These are phyloP conservation scores for Liasis olivaceus DNA, from an alignment of 2,797 vertebrate species.

Conservation along the genomic window DNA sequence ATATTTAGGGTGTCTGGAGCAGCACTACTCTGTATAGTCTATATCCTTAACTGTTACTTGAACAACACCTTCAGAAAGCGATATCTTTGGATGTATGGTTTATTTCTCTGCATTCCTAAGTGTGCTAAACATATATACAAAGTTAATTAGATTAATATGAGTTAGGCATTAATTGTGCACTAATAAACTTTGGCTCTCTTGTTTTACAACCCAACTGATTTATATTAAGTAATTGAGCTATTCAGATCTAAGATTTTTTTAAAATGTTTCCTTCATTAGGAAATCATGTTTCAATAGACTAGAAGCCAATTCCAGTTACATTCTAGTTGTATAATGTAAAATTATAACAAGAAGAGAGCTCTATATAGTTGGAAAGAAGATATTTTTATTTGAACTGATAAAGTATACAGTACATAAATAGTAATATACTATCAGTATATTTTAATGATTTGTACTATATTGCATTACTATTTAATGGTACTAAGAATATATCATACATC, in stretches of 20 bases:
- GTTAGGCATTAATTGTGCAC: too few species aligned
- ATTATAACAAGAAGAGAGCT: background rate
- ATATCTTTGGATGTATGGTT: too few species aligned
- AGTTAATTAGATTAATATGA: too few species aligned
- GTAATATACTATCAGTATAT: background rate
- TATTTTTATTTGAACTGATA: conserved; percentile 7
- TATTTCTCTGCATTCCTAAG: too few species aligned
- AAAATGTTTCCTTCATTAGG: conserved; percentile 18
- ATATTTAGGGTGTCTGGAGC: too few species aligned
- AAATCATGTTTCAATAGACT: conserved; percentile 21
- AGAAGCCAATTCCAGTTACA: conserved; percentile 4
- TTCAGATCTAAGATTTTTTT: conserved; percentile 35
- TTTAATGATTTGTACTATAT: background rate
- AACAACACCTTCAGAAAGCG: too few species aligned
- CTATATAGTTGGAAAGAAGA: background rate
- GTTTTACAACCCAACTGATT: conserved; percentile 39
- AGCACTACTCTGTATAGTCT: too few species aligned
- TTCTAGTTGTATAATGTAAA: background rate
- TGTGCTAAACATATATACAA: too few species aligned
- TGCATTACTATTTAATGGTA: background rate
- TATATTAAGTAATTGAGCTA: background rate
- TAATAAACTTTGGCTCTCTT: too few species aligned
- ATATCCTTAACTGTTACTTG: too few species aligned
- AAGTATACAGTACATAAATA: background rate
- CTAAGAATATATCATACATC: background rate